Conservation (phyloP, 2,888 invertebrate genomes). For the Chouioia cunea region DNA sequence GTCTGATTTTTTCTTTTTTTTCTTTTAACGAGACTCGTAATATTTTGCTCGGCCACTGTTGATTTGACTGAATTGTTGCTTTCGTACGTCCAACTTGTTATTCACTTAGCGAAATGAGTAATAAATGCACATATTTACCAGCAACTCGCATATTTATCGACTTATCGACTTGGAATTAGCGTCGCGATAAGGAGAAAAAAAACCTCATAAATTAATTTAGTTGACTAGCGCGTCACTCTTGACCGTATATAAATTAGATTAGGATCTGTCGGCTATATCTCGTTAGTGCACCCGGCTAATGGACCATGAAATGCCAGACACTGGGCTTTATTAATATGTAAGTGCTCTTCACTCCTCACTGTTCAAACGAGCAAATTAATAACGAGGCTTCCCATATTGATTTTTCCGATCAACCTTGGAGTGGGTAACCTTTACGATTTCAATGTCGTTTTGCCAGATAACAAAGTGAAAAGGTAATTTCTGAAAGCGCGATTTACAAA, state of each 20-base stretch:
- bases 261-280: conserved; percentile 34
- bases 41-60: too few species aligned
- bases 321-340: conserved; percentile 39
- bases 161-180: too few species aligned
- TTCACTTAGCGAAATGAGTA: too few species aligned
- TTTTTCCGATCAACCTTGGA: too few species aligned
- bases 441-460: too few species aligned
- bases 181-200: conserved; percentile 7
- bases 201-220: conserved; percentile 31
- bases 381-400: neutral
- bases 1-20: neutral
- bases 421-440: too few species aligned
- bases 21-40: neutral
- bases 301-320: conserved; percentile 39
- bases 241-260: conserved; percentile 36
- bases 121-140: too few species aligned
- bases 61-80: too few species aligned
- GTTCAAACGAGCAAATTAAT: conserved; percentile 23
- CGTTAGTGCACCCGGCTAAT: conserved; percentile 37
- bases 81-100: too few species aligned
- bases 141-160: too few species aligned
- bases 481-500: too few species aligned
- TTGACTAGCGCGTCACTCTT: conserved; percentile 13
- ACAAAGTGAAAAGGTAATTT: too few species aligned
- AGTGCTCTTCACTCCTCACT: conserved; percentile 33